These are phyloP conservation scores for Nemotelus nigrinus DNA, from an alignment of 2,888 invertebrate species.

Conservation along the genomic window DNA sequence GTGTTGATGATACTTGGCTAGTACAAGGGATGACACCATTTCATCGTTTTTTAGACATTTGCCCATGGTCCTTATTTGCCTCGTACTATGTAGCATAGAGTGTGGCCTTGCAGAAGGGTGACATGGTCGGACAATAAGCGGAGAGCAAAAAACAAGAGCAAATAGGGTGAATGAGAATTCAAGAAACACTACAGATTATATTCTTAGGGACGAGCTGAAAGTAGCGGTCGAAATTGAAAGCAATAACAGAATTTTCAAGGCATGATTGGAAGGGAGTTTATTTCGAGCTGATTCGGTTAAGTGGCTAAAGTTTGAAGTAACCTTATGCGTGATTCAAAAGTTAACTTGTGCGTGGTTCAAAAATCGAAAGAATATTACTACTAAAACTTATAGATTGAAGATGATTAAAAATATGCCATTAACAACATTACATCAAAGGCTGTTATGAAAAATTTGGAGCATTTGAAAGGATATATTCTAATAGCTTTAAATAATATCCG, in stretches of 20 bases:
- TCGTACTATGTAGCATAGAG: too few species aligned
- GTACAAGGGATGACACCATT: slow-evolving; percentile 31
- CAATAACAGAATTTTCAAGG: slow-evolving; percentile 17
- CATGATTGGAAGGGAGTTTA: not conserved
- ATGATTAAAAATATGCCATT: too few species aligned
- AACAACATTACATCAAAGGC: too few species aligned
- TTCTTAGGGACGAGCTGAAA: slow-evolving; percentile 27
- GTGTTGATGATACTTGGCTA: slow-evolving; percentile 37
- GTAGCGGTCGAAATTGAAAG: slow-evolving; percentile 16
- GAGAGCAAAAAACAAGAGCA: slow-evolving; percentile 13
- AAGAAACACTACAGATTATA: slow-evolving; percentile 25
- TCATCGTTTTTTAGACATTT: slow-evolving; percentile 37
- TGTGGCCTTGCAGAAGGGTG: slow-evolving; percentile 15
- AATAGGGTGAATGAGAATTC: slow-evolving; percentile 20
- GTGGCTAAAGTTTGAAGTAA: too few species aligned
- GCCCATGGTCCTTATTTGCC: not conserved
- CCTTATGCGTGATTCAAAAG: too few species aligned
- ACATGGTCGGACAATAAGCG: slow-evolving; percentile 32
- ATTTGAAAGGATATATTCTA: too few species aligned
- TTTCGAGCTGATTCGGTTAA: too few species aligned
- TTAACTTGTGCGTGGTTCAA: too few species aligned
- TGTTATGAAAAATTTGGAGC: too few species aligned
- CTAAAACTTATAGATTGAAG: too few species aligned
- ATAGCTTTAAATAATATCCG: too few species aligned
- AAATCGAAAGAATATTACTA: too few species aligned